Conservation (phyloP, 2,113 vertebrate genomes). For the Cepphus grylle region DNA sequence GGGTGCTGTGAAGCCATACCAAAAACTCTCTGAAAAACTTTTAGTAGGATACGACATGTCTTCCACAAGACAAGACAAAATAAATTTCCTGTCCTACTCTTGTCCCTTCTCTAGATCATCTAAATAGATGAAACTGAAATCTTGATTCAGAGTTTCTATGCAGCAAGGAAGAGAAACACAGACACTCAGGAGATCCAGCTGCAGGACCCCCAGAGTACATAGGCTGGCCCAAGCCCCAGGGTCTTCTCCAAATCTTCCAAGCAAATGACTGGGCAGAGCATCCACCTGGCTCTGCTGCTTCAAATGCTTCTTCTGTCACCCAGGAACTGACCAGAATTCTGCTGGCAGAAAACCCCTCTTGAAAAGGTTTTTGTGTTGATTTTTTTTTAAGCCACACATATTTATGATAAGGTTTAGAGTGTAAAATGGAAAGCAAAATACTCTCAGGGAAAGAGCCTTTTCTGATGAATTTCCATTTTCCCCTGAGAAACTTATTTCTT, state of each 20-base stretch:
- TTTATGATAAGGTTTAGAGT: not conserved
- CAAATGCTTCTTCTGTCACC: fast-evolving
- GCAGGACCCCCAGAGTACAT: fast-evolving
- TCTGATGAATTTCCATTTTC: not conserved
- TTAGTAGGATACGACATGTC: not conserved
- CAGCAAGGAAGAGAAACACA: too few species aligned
- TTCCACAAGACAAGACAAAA: not conserved
- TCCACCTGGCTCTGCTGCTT: fast-evolving
- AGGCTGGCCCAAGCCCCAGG: not conserved
- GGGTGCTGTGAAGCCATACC: not conserved
- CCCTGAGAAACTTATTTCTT: not conserved
- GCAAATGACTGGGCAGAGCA: fast-evolving
- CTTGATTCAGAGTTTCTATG: not conserved
- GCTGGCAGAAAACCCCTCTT: not conserved
- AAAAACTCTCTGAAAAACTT: not conserved
- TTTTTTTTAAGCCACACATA: not conserved
- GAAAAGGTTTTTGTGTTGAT: not conserved
- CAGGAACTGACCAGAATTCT: not conserved
- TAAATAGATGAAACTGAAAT: not conserved
- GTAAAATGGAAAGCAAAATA: not conserved
- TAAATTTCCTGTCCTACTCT: not conserved
- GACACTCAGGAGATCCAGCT: not conserved
- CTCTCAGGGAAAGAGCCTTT: not conserved
- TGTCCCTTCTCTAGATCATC: not conserved
- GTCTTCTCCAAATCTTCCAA: not conserved